Evolutionary conservation across 2,797 vertebrate genomes (phyloP), one percentile per base, ranked within the genome.

Genomic region (Leuciscus waleckii): DNA sequence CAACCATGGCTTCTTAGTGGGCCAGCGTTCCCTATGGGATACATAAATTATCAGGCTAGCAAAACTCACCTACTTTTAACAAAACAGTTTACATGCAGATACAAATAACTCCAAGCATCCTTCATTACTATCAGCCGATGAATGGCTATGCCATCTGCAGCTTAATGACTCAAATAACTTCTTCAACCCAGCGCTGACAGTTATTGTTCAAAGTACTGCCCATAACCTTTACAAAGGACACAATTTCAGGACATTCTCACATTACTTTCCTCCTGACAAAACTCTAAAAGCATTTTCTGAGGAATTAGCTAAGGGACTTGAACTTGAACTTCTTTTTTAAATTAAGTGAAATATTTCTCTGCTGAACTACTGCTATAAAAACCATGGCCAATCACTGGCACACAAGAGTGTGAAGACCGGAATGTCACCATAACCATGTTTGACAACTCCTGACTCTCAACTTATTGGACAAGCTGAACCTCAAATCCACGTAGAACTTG

Each of bases 41-140:
- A 93, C 91, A 93, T 93, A 94, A 92, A 95, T 93, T 92, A 95
- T 93, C 91, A 94, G 91, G 92, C 93, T 93, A 94, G 95, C 94
- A 95, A 93, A 95, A 93, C 93, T 94, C 87, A 91, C 92, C 94
- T 94, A 92, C 92, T 95, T 95, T 93, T 95, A 93, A 95, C 94
- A 95, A 95, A 95, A 95, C 92, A 93, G 92, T 95, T 92, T 91
- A 93, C 94, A 93, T 71, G 82, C 92, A 91, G 93, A 93, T 92
- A 92, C 92, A 94, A 95, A 94, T 94, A 93, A 93, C 87, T 75
- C 78, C 5, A 87, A 89, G 91, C 90, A 93, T 95, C 90, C 91
- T 91, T 94, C 92, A 93, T 93, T 89, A 91, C 92, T 92, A 89
- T 80, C 84, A 82, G 81, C 69, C 86, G 87, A 88, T 82, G 77